Evolutionary conservation across 1,140 invertebrate species (phyloP), one percentile per base, ranked within the genome.

Genomic region (Spodoptera frugiperda): DNA sequence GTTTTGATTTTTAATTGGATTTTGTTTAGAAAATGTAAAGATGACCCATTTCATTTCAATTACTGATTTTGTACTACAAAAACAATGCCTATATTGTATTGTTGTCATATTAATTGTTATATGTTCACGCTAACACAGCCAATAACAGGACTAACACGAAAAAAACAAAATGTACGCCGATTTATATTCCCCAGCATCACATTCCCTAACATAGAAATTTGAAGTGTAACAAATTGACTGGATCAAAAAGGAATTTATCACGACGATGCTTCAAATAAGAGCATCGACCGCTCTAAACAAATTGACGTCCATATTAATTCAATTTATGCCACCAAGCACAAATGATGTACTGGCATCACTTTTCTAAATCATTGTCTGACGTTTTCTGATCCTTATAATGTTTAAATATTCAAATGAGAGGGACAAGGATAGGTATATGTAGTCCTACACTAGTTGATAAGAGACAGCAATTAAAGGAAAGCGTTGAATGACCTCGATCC

Each of bases 401-500:
- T 84, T 39, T 83, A 83, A 87, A 84, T 85, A 85, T 87, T 86
- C 84, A 87, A 85, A 76, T 82, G 61, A 68, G 81, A 78, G 77
- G n/a, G 80, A 89, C 55, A 76, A 77, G 78, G 84, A 87, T 59
- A 70, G 75, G 30, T 54, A 76, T 67, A 82, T 73, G 53, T 70
- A 48, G 12, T 21, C 54, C 33, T 17, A 53, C 63, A 30, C 72
- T 63, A 39, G 88, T 81, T 78, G 82, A 85, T 85, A 89, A 89
- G 83, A 81, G 85, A 91, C 82, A 79, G 84, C 82, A 82, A 86
- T 86, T 85, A 87, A 79, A 82, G 55, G 15, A 76, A 76, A 84
- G 80, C 89, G 84, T 87, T 89, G 89, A 89, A 91, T 89, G 89
- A 90, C 88, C 88, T 89, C 84, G 76, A 83, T 81, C 71, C 72